Base-by-base conservation (phyloP, 92 coral and sea anemone genomes). In the Nematostella vectensis region DNA sequence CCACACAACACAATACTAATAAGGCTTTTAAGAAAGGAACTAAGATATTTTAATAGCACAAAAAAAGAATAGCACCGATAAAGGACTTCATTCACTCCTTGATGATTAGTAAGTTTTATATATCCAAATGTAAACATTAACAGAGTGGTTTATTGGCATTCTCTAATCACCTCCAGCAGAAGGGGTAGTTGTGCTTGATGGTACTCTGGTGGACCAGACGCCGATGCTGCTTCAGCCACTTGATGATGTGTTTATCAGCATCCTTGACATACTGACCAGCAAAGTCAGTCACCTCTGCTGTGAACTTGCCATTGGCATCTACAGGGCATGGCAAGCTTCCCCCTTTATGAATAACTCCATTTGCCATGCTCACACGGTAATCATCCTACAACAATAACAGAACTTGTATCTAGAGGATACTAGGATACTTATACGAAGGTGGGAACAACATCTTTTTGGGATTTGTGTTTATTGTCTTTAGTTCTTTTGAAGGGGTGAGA, bases 291-390 rank as follows among this genome's bases (percentile, higher is more conserved):
- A 93, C 99, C 71, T 93, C 83, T 20, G 54, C 81, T 0, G 96
- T 93, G 60, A 93, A 93, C 37, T 54, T 57, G 27, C 99, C 99
- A 58, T 77, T 83, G 21, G 83, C 81, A 69, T 93, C 99, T 22
- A 93, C 96, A 52, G 99, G 99, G 51, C 99, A 93, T 10, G 99
- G 99, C 4, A 93, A 59, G 30, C 74, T 86, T 11, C 87, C 87
- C 11, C 99, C 96, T 62, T 87, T 93, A 27, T 63, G 55, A 25
- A 93, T 72, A 21, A 93, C 72, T 25, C 99, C 99, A 75, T 79
- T 79, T 47, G 89, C 93, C 59, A 93, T 15, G 33, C 96, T 88
- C 4, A 93, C 99, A 15, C 99, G 84, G 67, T 82, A 93, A 82
- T 93, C 99, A 64, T 93, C 99, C 96, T 93, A 36, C 31, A 45